Conservation (phyloP, 2,113 vertebrate genomes). For the Piliocolobus tephrosceles region DNA sequence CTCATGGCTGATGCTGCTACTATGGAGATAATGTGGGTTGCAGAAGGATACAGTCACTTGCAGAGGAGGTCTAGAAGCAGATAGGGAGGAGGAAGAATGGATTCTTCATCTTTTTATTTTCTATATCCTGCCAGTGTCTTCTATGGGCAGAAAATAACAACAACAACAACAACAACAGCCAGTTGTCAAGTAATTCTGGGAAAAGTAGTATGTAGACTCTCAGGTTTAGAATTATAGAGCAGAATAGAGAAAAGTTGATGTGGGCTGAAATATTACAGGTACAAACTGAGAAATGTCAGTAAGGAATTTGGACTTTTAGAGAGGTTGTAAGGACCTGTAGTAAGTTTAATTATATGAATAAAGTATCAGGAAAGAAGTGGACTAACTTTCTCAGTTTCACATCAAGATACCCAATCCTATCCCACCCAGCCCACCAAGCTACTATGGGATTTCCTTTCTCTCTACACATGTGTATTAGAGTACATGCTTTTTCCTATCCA, state of each 20-base stretch:
- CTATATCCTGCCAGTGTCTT: background rate
- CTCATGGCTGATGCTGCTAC: background rate
- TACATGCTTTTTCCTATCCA: background rate
- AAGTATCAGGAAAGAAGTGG: background rate
- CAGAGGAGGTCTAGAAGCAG: background rate
- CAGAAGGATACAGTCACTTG: background rate
- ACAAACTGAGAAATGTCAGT: background rate
- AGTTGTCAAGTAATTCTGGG: background rate
- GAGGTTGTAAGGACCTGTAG: background rate
- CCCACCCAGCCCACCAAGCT: background rate
- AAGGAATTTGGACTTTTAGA: background rate
- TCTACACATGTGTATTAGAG: background rate
- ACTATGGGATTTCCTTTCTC: background rate
- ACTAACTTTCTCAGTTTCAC: background rate
- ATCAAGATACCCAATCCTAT: rapidly evolving
- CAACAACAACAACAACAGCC: background rate
- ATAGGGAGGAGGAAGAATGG: background rate
- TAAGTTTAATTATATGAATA: background rate
- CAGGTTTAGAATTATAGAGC: background rate
- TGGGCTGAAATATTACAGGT: background rate
- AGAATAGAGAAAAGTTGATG: background rate
- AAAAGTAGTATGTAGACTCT: background rate
- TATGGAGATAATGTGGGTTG: background rate
- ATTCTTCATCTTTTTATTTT: background rate
- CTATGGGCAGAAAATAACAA: background rate